Base-by-base conservation (phyloP, 2,888 invertebrate species). In the Andricus quercusramuli region DNA sequence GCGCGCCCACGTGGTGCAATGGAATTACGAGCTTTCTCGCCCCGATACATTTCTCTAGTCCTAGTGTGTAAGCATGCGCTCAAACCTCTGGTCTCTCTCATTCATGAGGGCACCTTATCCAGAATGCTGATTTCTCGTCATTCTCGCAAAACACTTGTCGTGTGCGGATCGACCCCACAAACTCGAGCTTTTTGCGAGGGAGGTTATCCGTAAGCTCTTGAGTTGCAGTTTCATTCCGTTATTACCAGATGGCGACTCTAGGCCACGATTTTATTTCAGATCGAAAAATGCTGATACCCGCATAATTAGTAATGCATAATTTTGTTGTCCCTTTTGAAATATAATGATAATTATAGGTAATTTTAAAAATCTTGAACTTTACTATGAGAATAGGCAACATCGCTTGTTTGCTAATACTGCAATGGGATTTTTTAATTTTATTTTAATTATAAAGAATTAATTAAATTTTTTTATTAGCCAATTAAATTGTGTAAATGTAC, bases 1-100 rank as follows among this genome's bases (percentile, higher is more conserved):
- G 86, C 80, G 86, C 83, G 82, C 85, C 89, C 91, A 90, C 91
- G 91, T 90, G 91, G 89, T 90, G 89, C 88, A 81, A 85, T 89
- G 91, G 90, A 91, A 91, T 91, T 91, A 90, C 90, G 81, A 82
- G 79, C 79, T 76, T 74, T 80, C 68, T 64, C 68, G 79, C 66
- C 74, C 79, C 56, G 78, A 80, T 77, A 81, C 80, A 85, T 85
- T 85, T 83, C 82, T 83, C 80, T 78, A 82, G 80, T 83, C 83
- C 80, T 79, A 82, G 80, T 83, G 83, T 81, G 80, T 82, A 83
- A 82, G 87, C 86, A 85, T 87, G 86, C 85, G 86, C 85, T 82
- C 78, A 51, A 37, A 68, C 17, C 17, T 68, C 67, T 9, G 65
- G 20, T 5, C 11, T 17, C 79, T 76, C 84, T 82, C 89, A 89